Evolutionary conservation across 2,113 vertebrate species (phyloP).

Genomic region (Rhinolophus ferrumequinum): DNA sequence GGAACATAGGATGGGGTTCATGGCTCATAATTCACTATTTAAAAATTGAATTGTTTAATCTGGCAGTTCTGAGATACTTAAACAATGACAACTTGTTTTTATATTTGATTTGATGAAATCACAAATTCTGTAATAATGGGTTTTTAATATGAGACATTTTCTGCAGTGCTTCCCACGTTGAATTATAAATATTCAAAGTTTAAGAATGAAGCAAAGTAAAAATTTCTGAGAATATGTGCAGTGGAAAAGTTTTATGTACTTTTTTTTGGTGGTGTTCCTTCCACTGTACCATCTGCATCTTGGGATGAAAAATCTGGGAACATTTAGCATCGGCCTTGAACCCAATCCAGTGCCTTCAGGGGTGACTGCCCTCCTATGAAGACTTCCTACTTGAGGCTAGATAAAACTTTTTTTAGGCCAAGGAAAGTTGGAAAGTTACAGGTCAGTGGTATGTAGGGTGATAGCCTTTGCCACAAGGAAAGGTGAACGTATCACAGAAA

Average conservation of each 20-base stretch:
- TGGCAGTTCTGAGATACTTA: constrained; percentile 28
- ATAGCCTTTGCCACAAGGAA: constrained; percentile 31
- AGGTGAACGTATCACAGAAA: neutral
- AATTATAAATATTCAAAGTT: constrained; percentile 10
- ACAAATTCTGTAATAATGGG: constrained; percentile 35
- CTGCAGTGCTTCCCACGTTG: constrained; percentile 31
- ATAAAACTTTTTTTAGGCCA: neutral
- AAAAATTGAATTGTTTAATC: constrained; percentile 46
- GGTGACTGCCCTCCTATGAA: neutral
- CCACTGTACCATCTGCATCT: neutral
- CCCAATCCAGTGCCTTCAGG: constrained; percentile 47
- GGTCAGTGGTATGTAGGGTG: neutral
- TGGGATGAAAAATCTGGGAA: constrained; percentile 47
- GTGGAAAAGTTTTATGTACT: constrained; percentile 52
- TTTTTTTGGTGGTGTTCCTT: constrained; percentile 51
- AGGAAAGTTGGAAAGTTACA: constrained; percentile 3
- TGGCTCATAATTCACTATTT: constrained; percentile 45
- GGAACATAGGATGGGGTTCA: constrained; percentile 61
- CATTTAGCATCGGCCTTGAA: constrained; percentile 51
- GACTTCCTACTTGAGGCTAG: constrained; percentile 7
- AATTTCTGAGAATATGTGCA: neutral
- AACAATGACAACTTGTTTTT: constrained; percentile 39
- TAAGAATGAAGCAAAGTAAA: constrained; percentile 41
- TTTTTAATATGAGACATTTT: constrained; percentile 41
- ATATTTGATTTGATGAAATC: constrained; percentile 53